Conservation (phyloP, 2,888 invertebrate genomes). For the Oligia latruncula region DNA sequence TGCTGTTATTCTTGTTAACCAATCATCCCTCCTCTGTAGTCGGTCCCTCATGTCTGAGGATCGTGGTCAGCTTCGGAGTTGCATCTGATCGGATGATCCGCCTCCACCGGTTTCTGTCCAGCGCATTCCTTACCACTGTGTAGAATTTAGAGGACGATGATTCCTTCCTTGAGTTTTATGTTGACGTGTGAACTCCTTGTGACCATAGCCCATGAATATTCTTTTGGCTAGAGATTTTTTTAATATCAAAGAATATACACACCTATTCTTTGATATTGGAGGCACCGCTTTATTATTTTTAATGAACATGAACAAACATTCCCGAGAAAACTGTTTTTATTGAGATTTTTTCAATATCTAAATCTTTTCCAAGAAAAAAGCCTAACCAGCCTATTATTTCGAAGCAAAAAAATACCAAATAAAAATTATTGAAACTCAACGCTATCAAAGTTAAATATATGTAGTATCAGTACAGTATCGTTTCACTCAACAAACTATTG, state of each 20-base stretch:
- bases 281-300: constrained; percentile 13
- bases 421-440: not conserved
- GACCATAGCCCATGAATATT: no score
- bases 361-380: not conserved
- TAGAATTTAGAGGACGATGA: no score
- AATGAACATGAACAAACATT: not conserved
- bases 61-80: no score
- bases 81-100: no score
- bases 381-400: not conserved
- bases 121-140: no score
- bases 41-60: no score
- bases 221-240: not conserved
- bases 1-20: not conserved
- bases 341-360: not conserved
- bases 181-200: not conserved
- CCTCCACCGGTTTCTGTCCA: no score
- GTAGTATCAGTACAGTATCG: not conserved
- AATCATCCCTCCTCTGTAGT: no score
- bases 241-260: not conserved
- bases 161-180: not conserved
- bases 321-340: not conserved
- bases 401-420: not conserved
- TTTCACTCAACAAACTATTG: constrained; percentile 27
- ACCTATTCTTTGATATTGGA: no score
- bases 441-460: constrained; percentile 1